phyloP scores from a whole-genome alignment of 2,797 vertebrate species.

The Phalanger gymnotis region DNA sequence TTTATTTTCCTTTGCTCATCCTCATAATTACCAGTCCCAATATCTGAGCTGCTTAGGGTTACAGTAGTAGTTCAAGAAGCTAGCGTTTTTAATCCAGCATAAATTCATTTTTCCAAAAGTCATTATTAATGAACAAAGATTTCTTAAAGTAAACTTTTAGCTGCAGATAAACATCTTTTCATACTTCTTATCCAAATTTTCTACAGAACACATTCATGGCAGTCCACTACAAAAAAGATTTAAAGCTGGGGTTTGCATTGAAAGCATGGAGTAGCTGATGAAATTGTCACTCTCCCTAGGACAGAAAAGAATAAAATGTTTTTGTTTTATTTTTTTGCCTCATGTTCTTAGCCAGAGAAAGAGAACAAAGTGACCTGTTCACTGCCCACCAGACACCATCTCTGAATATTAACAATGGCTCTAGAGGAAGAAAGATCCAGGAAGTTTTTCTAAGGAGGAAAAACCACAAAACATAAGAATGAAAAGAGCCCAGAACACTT shows the following conservation, averaged over 20 bases:
- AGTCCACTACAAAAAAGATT: conserved; percentile 23
- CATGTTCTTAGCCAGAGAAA: conserved; percentile 54
- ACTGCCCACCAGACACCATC: conserved; percentile 56
- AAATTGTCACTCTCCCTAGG: conserved; percentile 18
- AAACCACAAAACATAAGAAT: conserved; percentile 73
- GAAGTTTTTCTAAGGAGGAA: conserved; percentile 64
- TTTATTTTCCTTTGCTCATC: conserved; percentile 43
- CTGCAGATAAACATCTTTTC: not conserved
- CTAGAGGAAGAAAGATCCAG: conserved; percentile 70
- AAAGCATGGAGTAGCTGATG: conserved; percentile 20
- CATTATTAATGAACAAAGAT: conserved; percentile 18
- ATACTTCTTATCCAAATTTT: not conserved
- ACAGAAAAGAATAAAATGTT: conserved; percentile 44
- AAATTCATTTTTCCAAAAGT: not conserved
- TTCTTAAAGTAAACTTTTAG: not conserved
- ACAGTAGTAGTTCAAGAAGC: not conserved
- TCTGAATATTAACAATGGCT: conserved; percentile 71
- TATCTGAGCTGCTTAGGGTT: not conserved
- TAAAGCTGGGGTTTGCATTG: not conserved
- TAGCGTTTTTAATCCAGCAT: conserved; percentile 35
- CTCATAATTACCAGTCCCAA: conserved; percentile 9
- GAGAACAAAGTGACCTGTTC: conserved; percentile 69
- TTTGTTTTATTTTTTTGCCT: conserved; percentile 45
- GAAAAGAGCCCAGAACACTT: conserved; percentile 73
- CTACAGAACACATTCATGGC: not conserved